These are phyloP conservation scores for Saccostrea echinata DNA, from an alignment of 1,140 invertebrate species.

Conservation along the genomic window DNA sequence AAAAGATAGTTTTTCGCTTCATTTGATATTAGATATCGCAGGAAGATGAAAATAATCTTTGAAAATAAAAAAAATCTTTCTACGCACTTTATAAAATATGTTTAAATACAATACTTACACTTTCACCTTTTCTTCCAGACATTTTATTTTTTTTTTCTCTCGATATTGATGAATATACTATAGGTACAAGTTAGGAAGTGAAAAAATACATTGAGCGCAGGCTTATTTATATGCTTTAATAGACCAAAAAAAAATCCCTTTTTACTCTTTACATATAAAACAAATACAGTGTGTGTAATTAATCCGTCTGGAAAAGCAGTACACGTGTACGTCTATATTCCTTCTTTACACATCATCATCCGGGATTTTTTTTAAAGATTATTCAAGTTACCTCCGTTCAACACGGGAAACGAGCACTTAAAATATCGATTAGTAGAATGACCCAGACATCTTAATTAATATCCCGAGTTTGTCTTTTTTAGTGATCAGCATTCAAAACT, in stretches of 20 bases:
- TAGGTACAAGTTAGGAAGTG: slow-evolving; percentile 8
- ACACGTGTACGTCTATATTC: slow-evolving; percentile 15
- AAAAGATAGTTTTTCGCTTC: slow-evolving; percentile 12
- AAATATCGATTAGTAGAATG: slow-evolving; percentile 7
- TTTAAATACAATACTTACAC: slow-evolving; percentile 3
- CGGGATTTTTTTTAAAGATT: slow-evolving; percentile 13
- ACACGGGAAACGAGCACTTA: neutral
- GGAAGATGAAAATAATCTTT: slow-evolving; percentile 12
- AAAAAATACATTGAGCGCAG: slow-evolving; percentile 18
- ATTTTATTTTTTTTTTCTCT: neutral
- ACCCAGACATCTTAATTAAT: slow-evolving; percentile 17
- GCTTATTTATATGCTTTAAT: slow-evolving; percentile 12
- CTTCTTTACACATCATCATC: slow-evolving; percentile 22
- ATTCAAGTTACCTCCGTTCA: neutral
- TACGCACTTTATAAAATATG: neutral
- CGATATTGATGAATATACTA: neutral
- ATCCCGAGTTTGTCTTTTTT: neutral
- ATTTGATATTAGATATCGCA: slow-evolving; percentile 8
- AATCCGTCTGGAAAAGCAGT: slow-evolving; percentile 20
- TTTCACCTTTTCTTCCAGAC: neutral
- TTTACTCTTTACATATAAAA: neutral
- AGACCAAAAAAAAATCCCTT: neutral
- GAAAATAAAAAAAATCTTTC: slow-evolving; percentile 7
- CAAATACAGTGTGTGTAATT: neutral
- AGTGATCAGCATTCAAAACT: neutral